Base-by-base conservation (phyloP, 2,797 vertebrate species). In the Florisuga fusca region DNA sequence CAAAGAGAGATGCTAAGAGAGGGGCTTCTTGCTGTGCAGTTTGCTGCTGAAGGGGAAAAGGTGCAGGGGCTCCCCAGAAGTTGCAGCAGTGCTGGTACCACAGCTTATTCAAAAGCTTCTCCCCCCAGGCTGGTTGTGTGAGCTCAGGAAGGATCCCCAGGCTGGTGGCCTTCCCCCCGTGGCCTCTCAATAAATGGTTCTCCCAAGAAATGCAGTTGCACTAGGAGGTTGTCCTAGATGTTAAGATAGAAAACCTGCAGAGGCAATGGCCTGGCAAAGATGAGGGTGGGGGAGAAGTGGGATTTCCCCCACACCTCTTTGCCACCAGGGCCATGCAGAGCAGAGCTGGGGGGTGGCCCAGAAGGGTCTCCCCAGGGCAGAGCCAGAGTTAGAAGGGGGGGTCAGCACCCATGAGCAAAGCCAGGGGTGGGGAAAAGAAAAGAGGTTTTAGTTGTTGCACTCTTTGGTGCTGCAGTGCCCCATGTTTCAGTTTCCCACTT, bases 101-200 rank as follows among this genome's bases (percentile, higher is more conserved):
- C 54, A 57, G 27, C 38, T 77, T 62, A 15, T 48, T 85, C 55
- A 69, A 29, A 62, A 61, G 66, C 64, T 23, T 73, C 66, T 71
- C 53, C 41, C 20, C 45, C 12, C 2, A 2, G 33, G n/a, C 62
- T 82, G 46, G 63, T 59, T 50, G 53, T 61, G 62, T 27, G 4
- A n/a, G 48, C 69, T 81, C 0, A 0, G 36, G 22, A 54, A 81
- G 38, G 36, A 51, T 74, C 87, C 45, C 45, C 5, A 1, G 62
- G 48, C 34, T 74, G 26, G 26, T 66, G 8, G 3, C 62, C 55
- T 81, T 73, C 55, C 10, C 34, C 71, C 71, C 75, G 51, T 3
- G 1, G 43, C 3, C 1, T 64, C 48, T 72, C 38, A 41, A 41
- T 14, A 41, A 41, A 41, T 41, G 38, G 25, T 64, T 89, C n/a